phyloP scores from a whole-genome alignment of 2,888 invertebrate genomes.

The Stenoptilia bipunctidactyla region DNA sequence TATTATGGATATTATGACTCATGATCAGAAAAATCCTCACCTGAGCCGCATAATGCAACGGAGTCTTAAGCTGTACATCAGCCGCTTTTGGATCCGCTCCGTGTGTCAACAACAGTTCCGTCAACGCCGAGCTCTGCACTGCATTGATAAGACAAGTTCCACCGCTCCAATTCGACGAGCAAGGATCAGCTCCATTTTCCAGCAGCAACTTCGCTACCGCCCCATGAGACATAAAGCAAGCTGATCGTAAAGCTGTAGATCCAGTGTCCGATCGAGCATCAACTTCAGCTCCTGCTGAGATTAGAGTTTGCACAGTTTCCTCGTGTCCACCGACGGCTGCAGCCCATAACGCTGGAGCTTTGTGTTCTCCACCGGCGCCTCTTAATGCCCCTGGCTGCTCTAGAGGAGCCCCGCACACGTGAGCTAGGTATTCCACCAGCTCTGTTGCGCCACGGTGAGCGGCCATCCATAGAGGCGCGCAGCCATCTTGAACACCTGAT shows the following conservation, averaged over 20 bases:
- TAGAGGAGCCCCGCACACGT: conserved; percentile 84
- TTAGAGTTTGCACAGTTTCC: conserved; percentile 81
- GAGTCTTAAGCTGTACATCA: conserved; percentile 92
- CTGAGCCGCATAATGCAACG: conserved; percentile 91
- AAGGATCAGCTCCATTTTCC: conserved; percentile 75
- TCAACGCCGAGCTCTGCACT: conserved; percentile 87
- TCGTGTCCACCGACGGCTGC: conserved; percentile 90
- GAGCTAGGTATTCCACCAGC: conserved; percentile 88
- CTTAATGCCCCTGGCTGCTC: conserved; percentile 79
- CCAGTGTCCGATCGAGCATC: conserved; percentile 90
- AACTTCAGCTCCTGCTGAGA: conserved; percentile 85
- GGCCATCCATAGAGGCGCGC: conserved; percentile 85
- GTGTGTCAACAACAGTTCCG: conserved; percentile 81
- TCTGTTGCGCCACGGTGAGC: conserved; percentile 84
- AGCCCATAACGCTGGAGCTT: conserved; percentile 92
- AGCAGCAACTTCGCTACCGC: conserved; percentile 37
- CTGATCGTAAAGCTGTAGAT: conserved; percentile 90
- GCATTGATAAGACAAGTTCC: conserved; percentile 95
- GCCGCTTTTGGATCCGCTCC: conserved; percentile 88
- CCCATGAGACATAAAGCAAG: conserved; percentile 92
- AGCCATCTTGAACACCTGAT: conserved; percentile 78
- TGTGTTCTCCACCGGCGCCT: conserved; percentile 76
- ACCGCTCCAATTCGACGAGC: conserved; percentile 75
- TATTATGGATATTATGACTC: no score
- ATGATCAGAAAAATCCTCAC: conserved; percentile 10